Conservation (phyloP, 2,113 vertebrate species). For the Oriolus oriolus region DNA sequence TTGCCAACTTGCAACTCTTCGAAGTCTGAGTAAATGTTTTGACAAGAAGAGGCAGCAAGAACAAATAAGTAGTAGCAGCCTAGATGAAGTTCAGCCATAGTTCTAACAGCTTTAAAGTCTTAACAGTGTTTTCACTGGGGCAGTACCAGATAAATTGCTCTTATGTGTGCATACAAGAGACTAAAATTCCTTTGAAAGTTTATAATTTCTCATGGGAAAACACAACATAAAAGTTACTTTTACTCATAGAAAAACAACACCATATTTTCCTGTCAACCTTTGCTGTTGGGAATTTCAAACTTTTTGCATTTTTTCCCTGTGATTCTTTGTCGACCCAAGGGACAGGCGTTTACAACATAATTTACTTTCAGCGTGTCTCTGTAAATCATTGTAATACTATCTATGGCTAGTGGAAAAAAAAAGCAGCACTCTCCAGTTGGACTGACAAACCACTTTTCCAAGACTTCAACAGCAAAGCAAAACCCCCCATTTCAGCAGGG, state of each 20-base stretch:
- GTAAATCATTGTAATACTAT: constrained; percentile 85
- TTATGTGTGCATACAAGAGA: constrained; percentile 78
- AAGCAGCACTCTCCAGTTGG: constrained; percentile 30
- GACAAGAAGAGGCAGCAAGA: constrained; percentile 79
- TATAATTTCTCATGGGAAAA: constrained; percentile 86
- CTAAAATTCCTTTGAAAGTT: constrained; percentile 84
- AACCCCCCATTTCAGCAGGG: not conserved
- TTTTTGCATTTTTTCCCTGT: constrained; percentile 82
- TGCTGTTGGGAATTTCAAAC: constrained; percentile 83
- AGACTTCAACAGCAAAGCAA: not conserved
- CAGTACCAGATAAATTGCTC: constrained; percentile 82
- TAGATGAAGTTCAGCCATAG: constrained; percentile 75
- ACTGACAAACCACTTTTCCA: constrained; percentile 62
- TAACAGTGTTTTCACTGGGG: constrained; percentile 78
- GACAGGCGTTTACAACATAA: constrained; percentile 84
- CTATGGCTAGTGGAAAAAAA: constrained; percentile 65
- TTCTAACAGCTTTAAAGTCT: constrained; percentile 80
- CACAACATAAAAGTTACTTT: constrained; percentile 82
- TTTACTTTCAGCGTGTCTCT: constrained; percentile 83
- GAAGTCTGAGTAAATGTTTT: constrained; percentile 81
- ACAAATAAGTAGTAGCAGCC: constrained; percentile 78
- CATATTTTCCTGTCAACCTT: constrained; percentile 86
- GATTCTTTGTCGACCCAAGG: constrained; percentile 80
- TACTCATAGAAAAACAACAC: constrained; percentile 83
- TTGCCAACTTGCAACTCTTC: constrained; percentile 77